Conservation (phyloP, 2,888 invertebrate genomes). For the Amblyjoppa proteus region DNA sequence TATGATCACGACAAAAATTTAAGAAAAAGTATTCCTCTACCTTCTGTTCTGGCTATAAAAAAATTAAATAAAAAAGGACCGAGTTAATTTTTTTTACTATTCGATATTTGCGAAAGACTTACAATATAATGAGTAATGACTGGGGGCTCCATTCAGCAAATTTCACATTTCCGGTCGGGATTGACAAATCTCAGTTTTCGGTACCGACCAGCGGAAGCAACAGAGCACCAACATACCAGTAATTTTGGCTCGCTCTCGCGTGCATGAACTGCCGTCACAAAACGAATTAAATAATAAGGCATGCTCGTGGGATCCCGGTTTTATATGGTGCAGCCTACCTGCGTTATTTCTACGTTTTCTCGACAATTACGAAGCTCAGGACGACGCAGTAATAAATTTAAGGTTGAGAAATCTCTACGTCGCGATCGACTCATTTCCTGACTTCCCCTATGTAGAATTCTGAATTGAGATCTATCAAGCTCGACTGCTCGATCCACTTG, state of each 20-base stretch:
- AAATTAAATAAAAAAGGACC: background rate
- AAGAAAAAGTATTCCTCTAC: background rate
- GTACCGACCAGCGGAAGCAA: conserved; percentile 13
- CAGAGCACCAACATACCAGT: conserved; percentile 36
- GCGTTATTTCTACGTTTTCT: conserved; percentile 38
- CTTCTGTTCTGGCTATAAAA: background rate
- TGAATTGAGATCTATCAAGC: conserved; percentile 39
- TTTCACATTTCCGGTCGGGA: conserved; percentile 29
- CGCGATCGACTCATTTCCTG: conserved; percentile 38
- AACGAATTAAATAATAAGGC: conserved; percentile 55
- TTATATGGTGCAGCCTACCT: conserved; percentile 41
- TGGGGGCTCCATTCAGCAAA: background rate
- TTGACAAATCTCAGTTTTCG: conserved; percentile 9
- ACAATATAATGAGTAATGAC: background rate
- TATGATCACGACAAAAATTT: background rate
- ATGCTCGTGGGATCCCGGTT: conserved; percentile 38
- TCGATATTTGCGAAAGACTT: background rate
- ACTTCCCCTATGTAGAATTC: conserved; percentile 15
- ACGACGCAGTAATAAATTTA: conserved; percentile 46
- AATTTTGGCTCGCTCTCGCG: conserved; percentile 55
- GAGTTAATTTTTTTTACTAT: background rate
- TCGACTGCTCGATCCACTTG: background rate
- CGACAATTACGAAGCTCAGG: conserved; percentile 39
- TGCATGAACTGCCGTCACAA: conserved; percentile 32
- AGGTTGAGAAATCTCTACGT: conserved; percentile 38